phyloP scores from a whole-genome alignment of 1,140 invertebrate genomes.

The Ceratina australensis region DNA sequence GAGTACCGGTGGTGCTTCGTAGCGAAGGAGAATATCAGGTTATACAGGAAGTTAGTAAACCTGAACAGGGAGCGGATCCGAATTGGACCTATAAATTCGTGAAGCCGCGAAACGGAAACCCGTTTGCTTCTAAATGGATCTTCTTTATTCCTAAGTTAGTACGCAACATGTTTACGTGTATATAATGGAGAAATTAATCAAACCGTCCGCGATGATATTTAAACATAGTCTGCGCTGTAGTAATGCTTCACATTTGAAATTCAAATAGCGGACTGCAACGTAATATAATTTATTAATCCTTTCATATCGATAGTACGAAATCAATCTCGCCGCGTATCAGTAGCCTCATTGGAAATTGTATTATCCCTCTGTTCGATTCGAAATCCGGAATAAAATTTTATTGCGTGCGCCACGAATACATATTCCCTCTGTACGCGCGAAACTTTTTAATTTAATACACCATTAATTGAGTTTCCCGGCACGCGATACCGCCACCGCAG shows the following conservation, averaged over 20 bases:
- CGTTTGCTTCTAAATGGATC: too few species aligned
- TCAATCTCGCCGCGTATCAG: not conserved
- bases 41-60: slow-evolving; percentile 25
- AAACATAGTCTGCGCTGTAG: too few species aligned
- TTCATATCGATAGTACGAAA: not conserved
- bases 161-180: not conserved
- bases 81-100: slow-evolving; percentile 3
- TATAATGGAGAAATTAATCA: too few species aligned
- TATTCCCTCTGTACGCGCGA: too few species aligned
- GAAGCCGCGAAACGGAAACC: not conserved
- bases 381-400: not conserved
- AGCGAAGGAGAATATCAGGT: not conserved
- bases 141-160: not conserved
- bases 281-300: not conserved
- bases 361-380: too few species aligned
- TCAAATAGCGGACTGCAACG: not conserved
- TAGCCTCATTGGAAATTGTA: too few species aligned
- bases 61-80: not conserved
- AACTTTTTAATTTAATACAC: slow-evolving; percentile 3
- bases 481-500: not conserved
- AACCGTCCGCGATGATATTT: too few species aligned
- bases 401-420: not conserved
- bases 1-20: not conserved
- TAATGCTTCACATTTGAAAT: not conserved
- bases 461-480: not conserved